A percentile compares a stretch with the other conserved stretches of the same genome.
Evolutionary conservation across 2,113 vertebrate species (phyloP).

Genomic region (Megatriorchis doriae): DNA sequence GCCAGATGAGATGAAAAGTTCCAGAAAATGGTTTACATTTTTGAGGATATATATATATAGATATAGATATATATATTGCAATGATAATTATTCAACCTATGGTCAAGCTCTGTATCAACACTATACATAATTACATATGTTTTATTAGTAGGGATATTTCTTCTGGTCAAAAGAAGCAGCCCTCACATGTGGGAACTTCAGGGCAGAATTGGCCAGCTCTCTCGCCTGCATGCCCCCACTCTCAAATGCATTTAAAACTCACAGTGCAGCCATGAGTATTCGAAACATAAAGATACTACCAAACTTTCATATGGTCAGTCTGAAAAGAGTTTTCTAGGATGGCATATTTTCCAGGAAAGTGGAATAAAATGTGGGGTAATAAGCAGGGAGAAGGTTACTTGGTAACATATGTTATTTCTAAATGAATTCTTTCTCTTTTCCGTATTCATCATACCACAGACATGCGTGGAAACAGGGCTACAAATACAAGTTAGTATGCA

Average conservation of each 20-base stretch:
- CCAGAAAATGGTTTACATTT: neutral
- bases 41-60: neutral
- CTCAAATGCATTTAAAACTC: neutral
- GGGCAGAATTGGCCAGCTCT: neutral
- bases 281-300: neutral
- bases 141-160: neutral
- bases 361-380: neutral
- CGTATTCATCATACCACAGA: neutral
- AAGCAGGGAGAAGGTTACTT: neutral
- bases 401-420: neutral
- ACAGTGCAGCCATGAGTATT: neutral
- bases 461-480: neutral
- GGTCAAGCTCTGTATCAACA: neutral
- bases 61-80: neutral
- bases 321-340: neutral
- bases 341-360: neutral
- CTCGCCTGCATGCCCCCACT: neutral
- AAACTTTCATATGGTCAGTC: neutral
- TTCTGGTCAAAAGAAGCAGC: neutral
- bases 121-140: neutral
- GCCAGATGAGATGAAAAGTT: neutral
- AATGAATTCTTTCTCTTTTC: neutral
- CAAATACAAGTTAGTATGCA: neutral
- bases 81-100: neutral
- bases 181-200: neutral